Percentiles rank a stretch among this genome's conserved stretches.
Conservation (phyloP, 2,113 vertebrate genomes). For the Pelecanus crispus region DNA sequence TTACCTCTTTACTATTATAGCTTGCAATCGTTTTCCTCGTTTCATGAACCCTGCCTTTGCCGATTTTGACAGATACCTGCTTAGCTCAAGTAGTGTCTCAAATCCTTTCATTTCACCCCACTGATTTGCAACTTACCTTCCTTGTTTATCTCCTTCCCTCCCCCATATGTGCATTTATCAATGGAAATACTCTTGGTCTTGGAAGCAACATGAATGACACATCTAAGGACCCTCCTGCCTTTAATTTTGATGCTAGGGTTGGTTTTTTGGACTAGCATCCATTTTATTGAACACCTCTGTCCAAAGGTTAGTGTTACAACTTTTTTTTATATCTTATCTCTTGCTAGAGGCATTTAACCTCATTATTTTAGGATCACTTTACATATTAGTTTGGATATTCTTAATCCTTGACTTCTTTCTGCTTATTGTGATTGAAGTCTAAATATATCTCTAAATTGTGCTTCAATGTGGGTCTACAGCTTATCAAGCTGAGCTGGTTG, state of each 20-base stretch:
- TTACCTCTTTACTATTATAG: neutral
- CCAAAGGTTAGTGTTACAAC: neutral
- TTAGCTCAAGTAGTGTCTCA: neutral
- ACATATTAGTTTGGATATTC: neutral
- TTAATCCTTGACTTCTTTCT: slow-evolving; percentile 5
- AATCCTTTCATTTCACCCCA: neutral
- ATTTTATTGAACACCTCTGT: neutral
- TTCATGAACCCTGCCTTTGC: neutral
- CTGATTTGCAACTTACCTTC: neutral
- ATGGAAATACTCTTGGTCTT: neutral
- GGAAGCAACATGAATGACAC: neutral
- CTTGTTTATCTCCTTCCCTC: neutral
- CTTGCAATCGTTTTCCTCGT: neutral
- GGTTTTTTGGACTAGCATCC: neutral
- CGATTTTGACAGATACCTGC: neutral
- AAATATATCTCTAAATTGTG: neutral
- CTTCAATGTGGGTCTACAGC: neutral
- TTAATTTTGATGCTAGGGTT: neutral
- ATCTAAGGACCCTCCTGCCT: neutral
- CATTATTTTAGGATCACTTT: neutral
- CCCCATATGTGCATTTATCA: neutral
- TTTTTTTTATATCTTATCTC: neutral
- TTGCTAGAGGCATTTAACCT: neutral
- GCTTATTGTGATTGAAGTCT: neutral
- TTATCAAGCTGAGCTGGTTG: neutral